phyloP scores from a whole-genome alignment of 2,888 invertebrate species.

The Gerosis bhagava region DNA sequence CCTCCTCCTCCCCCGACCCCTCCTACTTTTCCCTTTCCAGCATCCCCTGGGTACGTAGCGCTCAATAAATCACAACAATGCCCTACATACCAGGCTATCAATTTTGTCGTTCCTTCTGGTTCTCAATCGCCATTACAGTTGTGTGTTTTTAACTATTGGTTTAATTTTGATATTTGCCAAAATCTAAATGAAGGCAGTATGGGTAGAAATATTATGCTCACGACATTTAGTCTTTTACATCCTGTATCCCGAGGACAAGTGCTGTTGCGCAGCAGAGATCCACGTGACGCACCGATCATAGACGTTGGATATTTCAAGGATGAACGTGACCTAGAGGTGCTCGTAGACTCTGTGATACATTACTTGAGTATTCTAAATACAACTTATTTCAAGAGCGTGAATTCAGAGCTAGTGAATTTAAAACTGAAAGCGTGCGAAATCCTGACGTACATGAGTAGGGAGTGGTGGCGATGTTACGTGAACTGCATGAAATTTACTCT shows the following conservation, averaged over 20 bases:
- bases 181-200: slow-evolving; percentile 29
- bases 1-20: slow-evolving; percentile 24
- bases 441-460: slow-evolving; percentile 82
- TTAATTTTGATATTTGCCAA: slow-evolving; percentile 40
- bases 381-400: slow-evolving; percentile 40
- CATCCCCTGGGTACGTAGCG: slow-evolving; percentile 34
- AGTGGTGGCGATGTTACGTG: slow-evolving; percentile 83
- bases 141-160: slow-evolving; percentile 39
- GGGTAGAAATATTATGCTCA: slow-evolving; percentile 32
- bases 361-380: slow-evolving; percentile 42
- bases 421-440: slow-evolving; percentile 65
- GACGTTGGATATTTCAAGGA: slow-evolving; percentile 35
- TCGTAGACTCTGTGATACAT: slow-evolving; percentile 40
- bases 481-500: slow-evolving; percentile 74
- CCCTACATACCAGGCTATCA: slow-evolving; percentile 41
- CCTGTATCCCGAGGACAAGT: slow-evolving; percentile 43
- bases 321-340: slow-evolving; percentile 41
- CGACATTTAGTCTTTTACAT: slow-evolving; percentile 34
- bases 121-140: slow-evolving; percentile 35
- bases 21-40: slow-evolving; percentile 34
- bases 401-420: slow-evolving; percentile 38
- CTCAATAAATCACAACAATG: slow-evolving; percentile 33
- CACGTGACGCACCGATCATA: slow-evolving; percentile 40
- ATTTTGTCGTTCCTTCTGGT: slow-evolving; percentile 35
- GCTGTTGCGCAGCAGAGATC: slow-evolving; percentile 38